These are phyloP conservation scores for Aporophyla lueneburgensis DNA, from an alignment of 2,888 invertebrate species.

Conservation along the genomic window DNA sequence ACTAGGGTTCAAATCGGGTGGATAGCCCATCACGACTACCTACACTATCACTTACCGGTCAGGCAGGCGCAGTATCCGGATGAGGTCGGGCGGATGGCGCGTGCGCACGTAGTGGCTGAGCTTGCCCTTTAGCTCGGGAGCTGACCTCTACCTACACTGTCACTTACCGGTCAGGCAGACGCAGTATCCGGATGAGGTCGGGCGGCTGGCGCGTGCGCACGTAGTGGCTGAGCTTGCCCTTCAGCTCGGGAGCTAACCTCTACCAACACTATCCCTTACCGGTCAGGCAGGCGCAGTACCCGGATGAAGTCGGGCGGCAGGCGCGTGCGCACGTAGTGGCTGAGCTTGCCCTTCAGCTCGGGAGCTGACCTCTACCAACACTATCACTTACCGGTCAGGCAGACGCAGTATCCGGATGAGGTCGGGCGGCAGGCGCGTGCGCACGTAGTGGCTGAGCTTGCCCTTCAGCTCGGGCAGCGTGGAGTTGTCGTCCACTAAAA, in stretches of 20 bases:
- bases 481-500: conserved; percentile 98
- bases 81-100: conserved; percentile 92
- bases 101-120: conserved; percentile 95
- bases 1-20: neutral
- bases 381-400: conserved; percentile 91
- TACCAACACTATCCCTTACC: conserved; percentile 83
- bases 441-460: conserved; percentile 95
- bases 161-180: conserved; percentile 93
- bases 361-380: conserved; percentile 65
- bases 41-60: conserved; percentile 89
- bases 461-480: conserved; percentile 94
- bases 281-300: conserved; percentile 94
- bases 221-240: conserved; percentile 95
- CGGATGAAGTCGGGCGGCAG: conserved; percentile 91
- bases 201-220: conserved; percentile 93
- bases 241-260: conserved; percentile 90
- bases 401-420: conserved; percentile 93
- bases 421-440: conserved; percentile 92
- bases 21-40: neutral
- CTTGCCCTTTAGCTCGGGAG: conserved; percentile 92
- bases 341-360: conserved; percentile 94
- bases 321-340: conserved; percentile 94
- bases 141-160: neutral
- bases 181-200: conserved; percentile 92
- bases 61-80: conserved; percentile 93